Evolutionary conservation across 2,888 invertebrate genomes (phyloP).

Genomic region (Tenthredo livida): DNA sequence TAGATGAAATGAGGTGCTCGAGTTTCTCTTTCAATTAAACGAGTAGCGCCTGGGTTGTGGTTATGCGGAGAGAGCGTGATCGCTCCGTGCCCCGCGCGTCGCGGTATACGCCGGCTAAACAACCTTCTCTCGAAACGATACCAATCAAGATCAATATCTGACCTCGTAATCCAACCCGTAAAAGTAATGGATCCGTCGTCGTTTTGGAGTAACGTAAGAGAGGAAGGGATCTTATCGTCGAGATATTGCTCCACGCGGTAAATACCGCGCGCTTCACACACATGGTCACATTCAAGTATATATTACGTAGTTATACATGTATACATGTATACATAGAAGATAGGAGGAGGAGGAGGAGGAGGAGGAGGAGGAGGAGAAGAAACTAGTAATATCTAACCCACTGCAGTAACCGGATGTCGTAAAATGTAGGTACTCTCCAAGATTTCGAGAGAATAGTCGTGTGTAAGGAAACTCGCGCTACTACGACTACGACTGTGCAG

Average conservation of each 20-base stretch:
- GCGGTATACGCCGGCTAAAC: constrained; percentile 39
- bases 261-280: not conserved
- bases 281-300: not conserved
- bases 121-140: constrained; percentile 61
- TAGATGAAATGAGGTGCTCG: constrained; percentile 35
- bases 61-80: constrained; percentile 17
- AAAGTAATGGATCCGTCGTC: constrained; percentile 48
- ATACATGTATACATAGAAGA: not conserved
- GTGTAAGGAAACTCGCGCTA: not conserved
- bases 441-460: constrained; percentile 54
- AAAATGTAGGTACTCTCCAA: constrained; percentile 49
- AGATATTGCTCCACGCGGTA: constrained; percentile 10
- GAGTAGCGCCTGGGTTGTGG: constrained; percentile 56
- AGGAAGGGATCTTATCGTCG: constrained; percentile 32
- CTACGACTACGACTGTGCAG: constrained; percentile 19
- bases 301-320: not conserved
- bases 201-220: constrained; percentile 31
- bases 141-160: constrained; percentile 70
- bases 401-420: constrained; percentile 4
- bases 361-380: not conserved
- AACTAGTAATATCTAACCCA: constrained; percentile 4
- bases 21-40: constrained; percentile 61
- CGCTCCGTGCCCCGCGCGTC: constrained; percentile 17
- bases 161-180: constrained; percentile 45
- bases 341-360: not conserved